Percentiles rank a stretch among this genome's conserved stretches.
Conservation (phyloP, 2,888 invertebrate species). For the Drosophila hawaiiensis region DNA sequence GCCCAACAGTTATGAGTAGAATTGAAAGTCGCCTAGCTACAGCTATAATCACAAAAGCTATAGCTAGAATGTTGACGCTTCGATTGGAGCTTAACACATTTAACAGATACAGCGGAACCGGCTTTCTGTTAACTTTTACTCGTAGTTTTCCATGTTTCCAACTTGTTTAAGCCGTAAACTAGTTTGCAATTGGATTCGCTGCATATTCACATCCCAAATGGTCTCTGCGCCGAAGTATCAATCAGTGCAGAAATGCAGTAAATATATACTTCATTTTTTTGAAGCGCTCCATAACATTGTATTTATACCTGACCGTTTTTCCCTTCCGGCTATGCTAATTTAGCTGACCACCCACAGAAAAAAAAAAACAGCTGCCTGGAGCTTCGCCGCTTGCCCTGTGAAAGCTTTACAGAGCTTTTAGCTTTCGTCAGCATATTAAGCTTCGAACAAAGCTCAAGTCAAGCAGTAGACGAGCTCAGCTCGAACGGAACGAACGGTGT, state of each 20-base stretch:
- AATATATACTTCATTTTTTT: conserved; percentile 18
- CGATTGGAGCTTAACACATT: neutral
- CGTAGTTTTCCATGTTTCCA: conserved; percentile 40
- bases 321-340: conserved; percentile 60
- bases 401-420: conserved; percentile 21
- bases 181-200: conserved; percentile 34
- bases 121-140: conserved; percentile 18
- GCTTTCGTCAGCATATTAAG: conserved; percentile 67
- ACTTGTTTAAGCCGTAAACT: conserved; percentile 47
- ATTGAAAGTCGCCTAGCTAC: neutral
- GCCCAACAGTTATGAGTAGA: neutral
- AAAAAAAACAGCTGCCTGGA: conserved; percentile 7
- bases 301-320: conserved; percentile 42
- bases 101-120: conserved; percentile 12
- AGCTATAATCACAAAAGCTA: conserved; percentile 1
- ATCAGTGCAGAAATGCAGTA: neutral
- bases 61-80: conserved; percentile 13
- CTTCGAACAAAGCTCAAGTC: conserved; percentile 38
- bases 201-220: conserved; percentile 1
- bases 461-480: conserved; percentile 61
- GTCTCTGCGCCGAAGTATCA: conserved; percentile 4
- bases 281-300: conserved; percentile 24
- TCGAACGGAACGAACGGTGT: conserved; percentile 39
- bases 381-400: conserved; percentile 26
- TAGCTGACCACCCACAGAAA: conserved; percentile 26